These are phyloP conservation scores for Brachionus rotundiformis DNA, from an alignment of 1,140 invertebrate genomes.

Conservation along the genomic window DNA sequence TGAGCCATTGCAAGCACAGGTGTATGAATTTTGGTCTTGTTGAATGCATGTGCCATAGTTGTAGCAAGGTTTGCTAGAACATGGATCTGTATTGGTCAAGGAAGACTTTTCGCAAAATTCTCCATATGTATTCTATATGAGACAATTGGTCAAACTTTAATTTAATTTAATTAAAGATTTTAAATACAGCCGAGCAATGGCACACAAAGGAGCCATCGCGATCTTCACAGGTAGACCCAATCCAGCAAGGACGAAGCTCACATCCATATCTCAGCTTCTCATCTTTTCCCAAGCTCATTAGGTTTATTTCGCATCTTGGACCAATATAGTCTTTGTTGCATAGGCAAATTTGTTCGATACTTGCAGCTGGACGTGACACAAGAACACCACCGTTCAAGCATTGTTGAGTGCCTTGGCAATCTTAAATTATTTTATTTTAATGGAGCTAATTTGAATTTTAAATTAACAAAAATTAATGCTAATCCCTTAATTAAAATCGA, in stretches of 20 bases:
- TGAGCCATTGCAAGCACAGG: conserved; percentile 48
- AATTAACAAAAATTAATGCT: too few species aligned
- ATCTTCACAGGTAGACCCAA: conserved; percentile 47
- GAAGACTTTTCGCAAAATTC: conserved; percentile 50
- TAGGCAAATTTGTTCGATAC: conserved; percentile 35
- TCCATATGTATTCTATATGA: conserved; percentile 38
- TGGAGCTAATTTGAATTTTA: too few species aligned
- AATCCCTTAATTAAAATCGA: too few species aligned
- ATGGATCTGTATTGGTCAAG: conserved; percentile 29
- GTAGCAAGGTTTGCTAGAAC: conserved; percentile 47
- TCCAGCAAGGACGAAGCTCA: conserved; percentile 43
- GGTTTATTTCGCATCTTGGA: conserved; percentile 42
- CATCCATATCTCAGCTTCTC: conserved; percentile 27
- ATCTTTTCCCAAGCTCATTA: neutral
- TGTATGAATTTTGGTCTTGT: conserved; percentile 38
- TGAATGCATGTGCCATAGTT: conserved; percentile 48
- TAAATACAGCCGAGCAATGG: conserved; percentile 45
- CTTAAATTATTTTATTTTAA: neutral
- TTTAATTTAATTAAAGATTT: neutral
- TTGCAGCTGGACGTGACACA: conserved; percentile 27
- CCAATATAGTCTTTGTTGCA: conserved; percentile 49
- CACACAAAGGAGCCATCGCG: conserved; percentile 49
- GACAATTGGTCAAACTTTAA: neutral
- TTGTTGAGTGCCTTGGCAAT: conserved; percentile 20
- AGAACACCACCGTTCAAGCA: conserved; percentile 42